phyloP scores from a whole-genome alignment of 2,888 invertebrate genomes.

The Elmis aenea region DNA sequence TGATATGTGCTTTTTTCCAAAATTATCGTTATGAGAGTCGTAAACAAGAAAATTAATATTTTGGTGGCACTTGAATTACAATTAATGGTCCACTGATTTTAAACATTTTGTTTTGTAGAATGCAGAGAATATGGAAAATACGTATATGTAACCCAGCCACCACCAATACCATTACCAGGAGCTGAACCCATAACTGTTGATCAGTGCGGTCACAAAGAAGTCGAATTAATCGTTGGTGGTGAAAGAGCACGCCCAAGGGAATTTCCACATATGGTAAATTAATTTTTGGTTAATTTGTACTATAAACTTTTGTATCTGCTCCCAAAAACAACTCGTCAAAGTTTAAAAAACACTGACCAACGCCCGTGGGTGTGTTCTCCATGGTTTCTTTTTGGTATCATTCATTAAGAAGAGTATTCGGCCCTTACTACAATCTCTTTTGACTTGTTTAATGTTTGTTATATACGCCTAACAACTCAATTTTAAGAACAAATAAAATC shows the following conservation, averaged over 20 bases:
- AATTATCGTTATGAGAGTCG: no score
- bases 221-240: conserved; percentile 47
- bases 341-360: neutral
- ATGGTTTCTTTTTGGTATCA: no score
- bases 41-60: conserved; percentile 4
- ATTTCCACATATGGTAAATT: conserved; percentile 58
- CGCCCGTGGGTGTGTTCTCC: neutral
- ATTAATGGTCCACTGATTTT: neutral
- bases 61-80: neutral
- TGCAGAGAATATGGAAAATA: conserved; percentile 45
- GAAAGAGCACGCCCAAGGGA: conserved; percentile 40
- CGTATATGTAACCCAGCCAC: conserved; percentile 36
- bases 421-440: conserved; percentile 8
- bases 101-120: conserved; percentile 35
- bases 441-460: no score
- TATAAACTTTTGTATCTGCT: neutral
- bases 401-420: no score
- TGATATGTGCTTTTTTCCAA: no score
- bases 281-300: conserved; percentile 2
- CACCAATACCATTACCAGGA: conserved; percentile 36
- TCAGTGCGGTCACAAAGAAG: conserved; percentile 43
- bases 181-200: conserved; percentile 31
- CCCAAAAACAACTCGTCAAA: neutral
- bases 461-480: no score
- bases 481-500: no score